A percentile compares a stretch with the other conserved stretches of the same genome.
These are phyloP conservation scores for Cydia fagiglandana DNA, from an alignment of 1,140 invertebrate species.

Conservation along the genomic window DNA sequence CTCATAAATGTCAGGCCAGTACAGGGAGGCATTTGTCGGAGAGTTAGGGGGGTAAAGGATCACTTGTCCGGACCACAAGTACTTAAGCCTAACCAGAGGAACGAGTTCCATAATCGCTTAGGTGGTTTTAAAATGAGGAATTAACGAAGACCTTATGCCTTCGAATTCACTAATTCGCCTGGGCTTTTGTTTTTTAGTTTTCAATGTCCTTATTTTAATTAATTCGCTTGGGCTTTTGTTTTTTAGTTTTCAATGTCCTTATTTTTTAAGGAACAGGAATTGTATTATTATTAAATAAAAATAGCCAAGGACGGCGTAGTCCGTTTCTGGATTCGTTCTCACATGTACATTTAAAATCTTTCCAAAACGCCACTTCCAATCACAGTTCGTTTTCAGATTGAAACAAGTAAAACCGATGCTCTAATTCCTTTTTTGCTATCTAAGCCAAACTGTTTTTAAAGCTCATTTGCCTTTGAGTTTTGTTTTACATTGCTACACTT, in stretches of 20 bases:
- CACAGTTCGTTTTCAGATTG: background rate
- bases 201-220: no score
- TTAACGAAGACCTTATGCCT: background rate
- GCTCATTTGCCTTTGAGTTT: constrained; percentile 14
- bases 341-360: background rate
- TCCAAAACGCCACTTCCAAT: background rate
- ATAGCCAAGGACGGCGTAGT: no score
- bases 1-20: constrained; percentile 2
- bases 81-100: constrained; percentile 3
- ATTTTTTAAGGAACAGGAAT: no score
- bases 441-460: constrained; percentile 21
- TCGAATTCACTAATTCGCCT: background rate
- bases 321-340: no score
- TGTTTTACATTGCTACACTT: constrained; percentile 28
- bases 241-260: no score
- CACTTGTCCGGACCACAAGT: background rate
- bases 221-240: background rate
- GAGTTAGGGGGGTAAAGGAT: background rate
- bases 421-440: constrained; percentile 2
- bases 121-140: constrained; percentile 1
- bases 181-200: background rate
- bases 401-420: background rate
- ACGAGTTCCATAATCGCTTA: background rate
- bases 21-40: background rate
- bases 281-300: no score